Evolutionary conservation across 2,113 vertebrate genomes (phyloP).

Genomic region (Cynoglossus semilaevis): DNA sequence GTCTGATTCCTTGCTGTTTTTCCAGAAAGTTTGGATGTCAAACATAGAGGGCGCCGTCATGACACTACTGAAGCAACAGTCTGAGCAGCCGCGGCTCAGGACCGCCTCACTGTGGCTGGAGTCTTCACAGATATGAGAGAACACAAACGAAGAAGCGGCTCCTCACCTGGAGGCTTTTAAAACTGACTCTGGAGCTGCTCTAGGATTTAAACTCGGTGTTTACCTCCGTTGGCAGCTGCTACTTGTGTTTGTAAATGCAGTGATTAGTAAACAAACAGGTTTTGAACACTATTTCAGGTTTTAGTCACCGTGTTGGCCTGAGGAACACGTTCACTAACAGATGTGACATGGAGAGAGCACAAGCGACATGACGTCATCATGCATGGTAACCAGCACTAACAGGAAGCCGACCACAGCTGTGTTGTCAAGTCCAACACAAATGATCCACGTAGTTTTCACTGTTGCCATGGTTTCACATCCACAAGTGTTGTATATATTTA

Average conservation of each 20-base stretch:
- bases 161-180: conserved; percentile 29
- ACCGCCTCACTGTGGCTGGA: conserved; percentile 72
- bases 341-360: conserved; percentile 32
- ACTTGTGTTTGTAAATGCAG: conserved; percentile 32
- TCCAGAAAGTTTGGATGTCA: conserved; percentile 85
- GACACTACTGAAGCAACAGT: conserved; percentile 69
- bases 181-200: conserved; percentile 22
- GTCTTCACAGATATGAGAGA: conserved; percentile 76
- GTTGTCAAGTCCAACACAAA: conserved; percentile 53
- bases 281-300: too few relatives aligned
- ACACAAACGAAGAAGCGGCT: conserved; percentile 9
- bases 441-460: conserved; percentile 48
- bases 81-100: conserved; percentile 59
- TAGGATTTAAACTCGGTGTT: conserved; percentile 46
- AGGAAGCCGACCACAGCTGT: conserved; percentile 74
- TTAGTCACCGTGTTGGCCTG: conserved; percentile 72
- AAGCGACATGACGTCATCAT: conserved; percentile 68
- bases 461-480: conserved; percentile 63
- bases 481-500: conserved; percentile 41
- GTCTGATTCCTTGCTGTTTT: conserved; percentile 6
- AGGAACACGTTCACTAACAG: conserved; percentile 89
- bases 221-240: conserved; percentile 36
- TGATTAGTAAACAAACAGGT: neutral
- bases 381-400: conserved; percentile 75
- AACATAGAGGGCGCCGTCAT: conserved; percentile 80